Base-by-base conservation (phyloP, 2,797 vertebrate species). In the Gallinago solitaria region DNA sequence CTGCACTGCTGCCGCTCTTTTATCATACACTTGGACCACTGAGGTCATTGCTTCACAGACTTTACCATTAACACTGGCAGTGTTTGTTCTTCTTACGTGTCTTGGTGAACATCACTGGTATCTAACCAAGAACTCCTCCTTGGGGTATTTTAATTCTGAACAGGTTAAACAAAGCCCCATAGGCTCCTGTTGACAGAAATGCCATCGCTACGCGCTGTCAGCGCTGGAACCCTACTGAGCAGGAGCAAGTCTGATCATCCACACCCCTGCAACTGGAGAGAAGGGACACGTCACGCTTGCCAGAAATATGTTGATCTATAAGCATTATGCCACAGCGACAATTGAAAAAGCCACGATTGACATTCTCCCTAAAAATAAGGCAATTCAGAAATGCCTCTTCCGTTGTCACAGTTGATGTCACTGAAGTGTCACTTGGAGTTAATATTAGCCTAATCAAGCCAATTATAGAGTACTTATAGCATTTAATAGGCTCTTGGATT, bases 381-480 rank as follows among this genome's bases (percentile, higher is more conserved):
- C 94, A 97, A 97, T 94, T 96, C 92, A 94, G 88, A 96, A 96
- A 93, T 95, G 93, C 95, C 92, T 96, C 92, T 97, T 96, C 90
- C 47, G 76, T 95, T 95, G 93, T 97, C 96, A 97, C 95, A 97
- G 96, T 30, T 97, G 92, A 96, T 96, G 95, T 95, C 91, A 90
- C 76, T 91, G 96, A 79, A 88, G 94, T 94, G 93, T 83, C 94
- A 94, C 96, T 95, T 45, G 69, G 69, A 97, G 95, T 97, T 97
- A 97, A 98, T 95, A 97, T 95, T 96, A 96, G 93, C 90, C 95
- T 80, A 96, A 97, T 98, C 94, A 98, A 96, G 96, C 96, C 98
- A 96, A 97, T 94, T 97, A 97, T 56, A 87, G 89, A 97, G 94
- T 95, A 94, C 97, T 97, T 98, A 95, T 30, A 53, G 56, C 87